Percentiles rank a stretch among this genome's conserved stretches.
These are phyloP conservation scores for Batillaria attramentaria DNA, from an alignment of 1,140 invertebrate genomes.

Conservation along the genomic window DNA sequence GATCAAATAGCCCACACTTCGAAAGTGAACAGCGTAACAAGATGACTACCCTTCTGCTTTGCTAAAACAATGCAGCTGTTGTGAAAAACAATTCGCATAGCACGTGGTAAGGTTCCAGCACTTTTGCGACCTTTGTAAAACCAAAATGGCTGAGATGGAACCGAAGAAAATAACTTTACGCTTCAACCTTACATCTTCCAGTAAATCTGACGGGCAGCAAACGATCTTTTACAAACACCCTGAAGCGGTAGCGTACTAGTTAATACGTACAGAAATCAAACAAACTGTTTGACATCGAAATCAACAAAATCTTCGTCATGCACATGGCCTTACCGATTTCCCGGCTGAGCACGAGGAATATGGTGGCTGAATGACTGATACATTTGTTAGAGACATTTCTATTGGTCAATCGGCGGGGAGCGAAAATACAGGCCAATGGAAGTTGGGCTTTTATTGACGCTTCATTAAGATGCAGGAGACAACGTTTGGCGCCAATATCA, in stretches of 20 bases:
- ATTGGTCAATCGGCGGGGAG: background rate
- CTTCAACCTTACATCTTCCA: background rate
- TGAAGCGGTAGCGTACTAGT: too few relatives aligned
- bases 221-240: too few relatives aligned
- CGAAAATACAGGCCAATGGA: conserved; percentile 9
- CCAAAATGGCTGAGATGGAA: conserved; percentile 28
- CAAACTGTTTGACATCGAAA: conserved; percentile 30
- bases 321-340: conserved; percentile 26
- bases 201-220: too few relatives aligned
- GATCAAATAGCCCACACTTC: background rate
- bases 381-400: background rate
- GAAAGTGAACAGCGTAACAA: background rate
- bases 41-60: background rate
- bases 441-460: background rate
- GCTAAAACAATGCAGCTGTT: background rate
- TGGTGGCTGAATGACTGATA: conserved; percentile 15
- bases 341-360: conserved; percentile 31
- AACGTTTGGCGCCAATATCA: conserved; percentile 24
- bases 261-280: too few relatives aligned
- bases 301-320: background rate
- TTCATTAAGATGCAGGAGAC: background rate
- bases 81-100: background rate
- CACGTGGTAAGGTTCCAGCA: background rate
- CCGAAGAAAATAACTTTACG: background rate
- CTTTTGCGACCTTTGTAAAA: conserved; percentile 25